phyloP scores from a whole-genome alignment of 1,140 invertebrate genomes.

The Brachionus rotundiformis region DNA sequence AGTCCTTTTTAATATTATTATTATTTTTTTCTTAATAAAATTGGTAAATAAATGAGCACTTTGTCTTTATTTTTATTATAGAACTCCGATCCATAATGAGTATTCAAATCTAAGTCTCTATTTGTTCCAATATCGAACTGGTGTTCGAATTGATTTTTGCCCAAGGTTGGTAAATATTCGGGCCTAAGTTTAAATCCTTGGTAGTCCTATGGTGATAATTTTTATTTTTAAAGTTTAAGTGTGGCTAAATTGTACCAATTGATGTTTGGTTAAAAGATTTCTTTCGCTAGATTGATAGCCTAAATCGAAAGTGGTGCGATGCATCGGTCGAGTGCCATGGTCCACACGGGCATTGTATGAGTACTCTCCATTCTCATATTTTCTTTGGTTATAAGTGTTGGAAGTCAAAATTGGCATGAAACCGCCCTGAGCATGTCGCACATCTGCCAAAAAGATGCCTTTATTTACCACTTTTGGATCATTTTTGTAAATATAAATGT shows the following conservation, averaged over 20 bases:
- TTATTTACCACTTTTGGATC: constrained; percentile 35
- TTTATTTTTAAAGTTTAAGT: background rate
- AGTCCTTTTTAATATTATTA: background rate
- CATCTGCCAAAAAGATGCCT: constrained; percentile 10
- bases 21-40: background rate
- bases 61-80: constrained; percentile 44
- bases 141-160: constrained; percentile 30
- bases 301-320: constrained; percentile 17
- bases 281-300: background rate
- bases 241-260: background rate
- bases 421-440: constrained; percentile 13
- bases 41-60: background rate
- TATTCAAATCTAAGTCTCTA: background rate
- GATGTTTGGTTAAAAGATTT: background rate
- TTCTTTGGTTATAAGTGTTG: background rate
- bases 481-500: constrained; percentile 45
- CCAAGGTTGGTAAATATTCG: background rate
- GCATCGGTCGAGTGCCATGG: constrained; percentile 43
- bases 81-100: constrained; percentile 13
- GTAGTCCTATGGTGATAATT: constrained; percentile 15
- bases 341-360: background rate
- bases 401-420: constrained; percentile 11
- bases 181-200: constrained; percentile 24
- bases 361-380: background rate
- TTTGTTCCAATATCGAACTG: constrained; percentile 44